Conservation (phyloP, 2,797 vertebrate genomes). For the Melopsittacus undulatus region DNA sequence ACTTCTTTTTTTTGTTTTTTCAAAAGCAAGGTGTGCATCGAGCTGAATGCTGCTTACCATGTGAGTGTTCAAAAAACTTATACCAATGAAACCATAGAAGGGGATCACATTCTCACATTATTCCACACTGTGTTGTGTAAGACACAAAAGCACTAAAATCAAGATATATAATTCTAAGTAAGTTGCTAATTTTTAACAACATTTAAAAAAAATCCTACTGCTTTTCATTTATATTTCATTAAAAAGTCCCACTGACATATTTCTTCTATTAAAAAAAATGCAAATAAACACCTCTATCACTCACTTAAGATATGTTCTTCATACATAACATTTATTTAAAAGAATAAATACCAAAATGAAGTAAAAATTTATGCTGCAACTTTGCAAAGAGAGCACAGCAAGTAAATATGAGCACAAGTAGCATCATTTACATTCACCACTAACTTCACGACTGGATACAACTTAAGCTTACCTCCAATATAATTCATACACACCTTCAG, state of each 20-base stretch:
- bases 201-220: background rate
- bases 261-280: background rate
- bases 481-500: background rate
- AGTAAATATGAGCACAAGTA: background rate
- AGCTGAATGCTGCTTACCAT: background rate
- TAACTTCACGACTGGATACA: background rate
- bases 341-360: background rate
- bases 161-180: background rate
- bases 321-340: background rate
- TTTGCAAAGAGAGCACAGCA: background rate
- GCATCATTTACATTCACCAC: background rate
- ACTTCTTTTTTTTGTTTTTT: background rate
- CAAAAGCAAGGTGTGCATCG: background rate
- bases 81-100: background rate
- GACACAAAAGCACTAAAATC: background rate
- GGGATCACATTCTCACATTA: background rate
- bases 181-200: background rate
- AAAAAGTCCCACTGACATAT: background rate
- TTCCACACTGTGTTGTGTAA: background rate
- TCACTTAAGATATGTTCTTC: background rate
- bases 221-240: background rate
- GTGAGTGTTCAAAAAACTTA: background rate
- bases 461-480: background rate
- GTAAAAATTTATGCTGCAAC: background rate
- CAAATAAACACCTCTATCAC: background rate